Conservation (phyloP, 2,888 invertebrate species). For the Timema podura region DNA sequence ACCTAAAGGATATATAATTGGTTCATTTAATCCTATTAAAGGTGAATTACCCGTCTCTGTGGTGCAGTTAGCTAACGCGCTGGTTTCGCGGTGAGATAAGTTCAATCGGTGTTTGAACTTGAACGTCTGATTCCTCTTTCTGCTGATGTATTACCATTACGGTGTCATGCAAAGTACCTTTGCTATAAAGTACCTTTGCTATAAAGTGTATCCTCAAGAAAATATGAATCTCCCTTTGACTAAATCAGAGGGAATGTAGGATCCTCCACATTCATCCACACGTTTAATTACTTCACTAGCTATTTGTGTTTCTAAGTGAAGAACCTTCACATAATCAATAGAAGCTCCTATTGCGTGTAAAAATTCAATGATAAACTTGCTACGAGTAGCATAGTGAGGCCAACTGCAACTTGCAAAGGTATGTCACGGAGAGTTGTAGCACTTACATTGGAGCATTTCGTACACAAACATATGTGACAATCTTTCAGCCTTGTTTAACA, state of each 20-base stretch:
- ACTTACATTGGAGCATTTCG: neutral
- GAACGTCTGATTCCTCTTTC: too few species aligned
- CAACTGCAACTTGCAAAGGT: constrained; percentile 4
- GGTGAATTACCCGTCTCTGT: too few species aligned
- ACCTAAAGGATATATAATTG: too few species aligned
- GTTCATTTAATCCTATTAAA: too few species aligned
- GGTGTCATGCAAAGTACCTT: neutral
- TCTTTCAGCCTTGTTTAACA: neutral
- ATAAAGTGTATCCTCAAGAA: neutral
- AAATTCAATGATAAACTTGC: neutral
- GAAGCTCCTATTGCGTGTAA: neutral
- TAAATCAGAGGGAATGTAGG: constrained; percentile 5
- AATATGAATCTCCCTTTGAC: neutral
- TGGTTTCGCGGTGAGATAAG: too few species aligned
- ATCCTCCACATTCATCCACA: neutral
- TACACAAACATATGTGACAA: constrained; percentile 1
- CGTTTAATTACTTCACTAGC: neutral
- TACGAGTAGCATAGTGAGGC: neutral
- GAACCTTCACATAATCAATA: neutral
- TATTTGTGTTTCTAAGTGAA: constrained; percentile 2
- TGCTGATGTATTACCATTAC: too few species aligned
- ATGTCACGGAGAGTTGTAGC: neutral
- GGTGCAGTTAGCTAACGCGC: too few species aligned
- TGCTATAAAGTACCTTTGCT: neutral
- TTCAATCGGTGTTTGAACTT: too few species aligned